These are phyloP conservation scores for Podarcis lilfordi DNA, from an alignment of 2,797 vertebrate species.

Conservation along the genomic window DNA sequence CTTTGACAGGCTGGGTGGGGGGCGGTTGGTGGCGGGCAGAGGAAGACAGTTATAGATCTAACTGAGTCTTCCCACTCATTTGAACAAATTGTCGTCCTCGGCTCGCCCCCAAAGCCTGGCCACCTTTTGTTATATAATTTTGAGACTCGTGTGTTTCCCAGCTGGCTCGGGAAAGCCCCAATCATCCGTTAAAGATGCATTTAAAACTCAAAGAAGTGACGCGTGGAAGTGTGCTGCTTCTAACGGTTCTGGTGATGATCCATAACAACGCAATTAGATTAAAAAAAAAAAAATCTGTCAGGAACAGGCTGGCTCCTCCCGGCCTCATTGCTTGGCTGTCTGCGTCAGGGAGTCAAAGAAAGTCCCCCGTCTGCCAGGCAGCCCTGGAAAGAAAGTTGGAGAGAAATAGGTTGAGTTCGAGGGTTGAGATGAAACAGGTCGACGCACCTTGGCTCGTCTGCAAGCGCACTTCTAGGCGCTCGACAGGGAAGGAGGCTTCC, in stretches of 20 bases:
- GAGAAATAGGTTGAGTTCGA: background rate
- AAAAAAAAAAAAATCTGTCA: conserved; percentile 64
- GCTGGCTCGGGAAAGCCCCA: conserved; percentile 78
- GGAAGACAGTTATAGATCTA: background rate
- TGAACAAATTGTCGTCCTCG: background rate
- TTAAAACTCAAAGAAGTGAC: conserved; percentile 87
- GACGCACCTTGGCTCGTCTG: background rate
- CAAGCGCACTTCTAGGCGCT: background rate
- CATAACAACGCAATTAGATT: conserved; percentile 82
- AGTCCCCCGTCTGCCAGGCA: background rate
- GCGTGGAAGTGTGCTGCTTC: conserved; percentile 84
- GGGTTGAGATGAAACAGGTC: background rate
- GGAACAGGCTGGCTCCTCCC: conserved; percentile 27
- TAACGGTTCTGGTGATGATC: conserved; percentile 88
- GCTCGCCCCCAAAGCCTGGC: background rate
- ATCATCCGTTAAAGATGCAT: conserved; percentile 83
- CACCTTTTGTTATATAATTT: conserved; percentile 69
- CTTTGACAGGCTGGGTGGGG: background rate
- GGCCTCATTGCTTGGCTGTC: conserved; percentile 14
- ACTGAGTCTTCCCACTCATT: background rate
- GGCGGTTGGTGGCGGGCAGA: background rate
- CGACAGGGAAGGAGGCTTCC: background rate
- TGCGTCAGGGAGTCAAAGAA: background rate
- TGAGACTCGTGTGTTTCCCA: conserved; percentile 78
- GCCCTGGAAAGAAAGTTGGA: background rate